A percentile compares a stretch with the other conserved stretches of the same genome.
These are phyloP conservation scores for Hypsibius dujardini DNA, from an alignment of 1,140 invertebrate genomes.

Conservation along the genomic window DNA sequence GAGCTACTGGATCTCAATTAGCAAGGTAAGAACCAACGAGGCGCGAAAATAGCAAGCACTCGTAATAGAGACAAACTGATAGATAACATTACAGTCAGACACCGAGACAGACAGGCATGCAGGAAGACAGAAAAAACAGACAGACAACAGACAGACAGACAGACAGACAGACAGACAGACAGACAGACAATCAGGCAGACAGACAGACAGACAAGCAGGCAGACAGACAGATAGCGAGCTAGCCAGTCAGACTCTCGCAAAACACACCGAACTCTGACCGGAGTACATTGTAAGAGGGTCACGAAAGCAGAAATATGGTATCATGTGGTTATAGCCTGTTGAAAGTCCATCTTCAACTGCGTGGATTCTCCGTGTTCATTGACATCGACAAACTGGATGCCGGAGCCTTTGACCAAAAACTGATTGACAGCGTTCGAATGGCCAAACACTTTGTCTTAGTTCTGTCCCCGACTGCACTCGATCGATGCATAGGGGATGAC, in stretches of 20 bases:
- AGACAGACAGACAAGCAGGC: too few relatives aligned
- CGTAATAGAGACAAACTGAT: too few relatives aligned
- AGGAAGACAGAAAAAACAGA: too few relatives aligned
- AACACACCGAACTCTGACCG: too few relatives aligned
- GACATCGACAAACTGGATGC: constrained; percentile 85
- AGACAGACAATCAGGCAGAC: too few relatives aligned
- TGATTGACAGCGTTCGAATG: constrained; percentile 84
- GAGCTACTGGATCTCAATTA: constrained; percentile 92
- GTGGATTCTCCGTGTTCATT: constrained; percentile 84
- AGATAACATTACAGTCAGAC: too few relatives aligned
- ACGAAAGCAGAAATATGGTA: neutral
- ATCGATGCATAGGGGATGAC: constrained; percentile 71
- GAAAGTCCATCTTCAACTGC: constrained; percentile 76
- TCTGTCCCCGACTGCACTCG: constrained; percentile 77
- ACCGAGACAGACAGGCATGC: too few relatives aligned
- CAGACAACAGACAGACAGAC: too few relatives aligned
- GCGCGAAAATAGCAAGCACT: neutral
- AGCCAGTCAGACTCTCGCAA: too few relatives aligned
- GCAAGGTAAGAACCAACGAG: constrained; percentile 43
- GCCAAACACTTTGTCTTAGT: constrained; percentile 92
- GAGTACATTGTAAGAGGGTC: too few relatives aligned
- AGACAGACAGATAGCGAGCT: too few relatives aligned
- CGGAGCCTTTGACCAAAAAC: constrained; percentile 94
- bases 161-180: too few relatives aligned
- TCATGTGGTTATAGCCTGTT: constrained; percentile 39